Conservation (phyloP, 2,888 invertebrate genomes). For the Eupithecia tripunctaria region DNA sequence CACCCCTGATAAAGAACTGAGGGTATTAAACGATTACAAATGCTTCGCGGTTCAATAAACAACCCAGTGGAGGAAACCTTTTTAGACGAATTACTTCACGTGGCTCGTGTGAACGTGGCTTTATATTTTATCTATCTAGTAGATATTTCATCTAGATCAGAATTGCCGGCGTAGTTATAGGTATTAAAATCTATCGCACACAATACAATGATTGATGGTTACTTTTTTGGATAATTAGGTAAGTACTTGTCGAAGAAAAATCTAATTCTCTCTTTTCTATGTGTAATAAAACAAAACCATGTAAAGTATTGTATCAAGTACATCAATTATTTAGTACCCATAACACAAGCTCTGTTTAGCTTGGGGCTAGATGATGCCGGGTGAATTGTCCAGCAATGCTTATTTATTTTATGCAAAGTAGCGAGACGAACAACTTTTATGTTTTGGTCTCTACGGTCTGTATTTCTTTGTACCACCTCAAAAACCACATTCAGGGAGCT, state of each 20-base stretch:
- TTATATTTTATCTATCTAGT: background rate
- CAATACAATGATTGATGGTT: background rate
- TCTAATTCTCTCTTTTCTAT: background rate
- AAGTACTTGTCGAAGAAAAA: background rate
- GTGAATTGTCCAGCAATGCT: background rate
- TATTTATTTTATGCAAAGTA: background rate
- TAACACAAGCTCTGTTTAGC: background rate
- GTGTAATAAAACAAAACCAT: too few relatives aligned
- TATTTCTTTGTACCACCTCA: conserved; percentile 13
- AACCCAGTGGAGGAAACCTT: conserved; percentile 70
- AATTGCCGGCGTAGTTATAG: background rate
- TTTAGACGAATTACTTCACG: conserved; percentile 75
- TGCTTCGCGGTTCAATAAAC: conserved; percentile 84
- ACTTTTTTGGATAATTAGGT: background rate
- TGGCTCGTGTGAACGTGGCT: conserved; percentile 44
- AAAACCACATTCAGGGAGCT: conserved; percentile 38
- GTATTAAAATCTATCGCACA: background rate
- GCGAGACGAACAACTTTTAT: background rate
- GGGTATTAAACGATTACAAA: conserved; percentile 85
- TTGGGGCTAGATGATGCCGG: background rate
- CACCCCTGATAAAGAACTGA: conserved; percentile 83
- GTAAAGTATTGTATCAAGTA: background rate
- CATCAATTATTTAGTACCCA: background rate
- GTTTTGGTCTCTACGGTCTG: background rate
- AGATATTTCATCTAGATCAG: background rate